Base-by-base conservation (phyloP, 2,113 vertebrate genomes). In the Catharus bicknelli region DNA sequence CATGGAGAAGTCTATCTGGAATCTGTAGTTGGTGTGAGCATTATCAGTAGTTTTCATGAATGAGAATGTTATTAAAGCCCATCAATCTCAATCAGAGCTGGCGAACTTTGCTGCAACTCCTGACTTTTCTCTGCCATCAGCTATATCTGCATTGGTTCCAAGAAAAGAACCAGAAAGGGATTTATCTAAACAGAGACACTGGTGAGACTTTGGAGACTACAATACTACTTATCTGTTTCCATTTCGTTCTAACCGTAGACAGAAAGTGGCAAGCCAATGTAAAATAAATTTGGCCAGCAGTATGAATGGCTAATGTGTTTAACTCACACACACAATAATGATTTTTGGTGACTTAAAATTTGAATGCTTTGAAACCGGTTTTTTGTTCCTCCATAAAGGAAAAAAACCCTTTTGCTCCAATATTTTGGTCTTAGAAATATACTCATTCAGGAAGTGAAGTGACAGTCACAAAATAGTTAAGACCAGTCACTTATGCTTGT, bases 61-160 rank as follows among this genome's bases (percentile, higher is more conserved):
- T 42, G 12, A 81, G 55, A 55, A 81, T 78, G 57, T 96, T 95
- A 91, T 90, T 91, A 93, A 93, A 93, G 64, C 11, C 30, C 73
- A 88, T 94, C 43, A 72, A 81, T 93, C 68, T 94, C 42, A 74
- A 75, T 90, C 76, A 81, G 16, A 80, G 43, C 55, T 66, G n/a
- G 21, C 5, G 43, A 86, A 83, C 21, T 63, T 80, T 69, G 32
- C 40, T 75, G 45, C 51, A 94, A 48, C 11, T 81, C 53, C 32
- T 81, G 36, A 75, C 21, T 80, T 13, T 58, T 80, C n/a, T 80
- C 36, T 9, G 1, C 77, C 51, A 64, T 67, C 45, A 45, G 3
- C 16, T 59, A 3, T 43, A 50, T 66, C 21, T 84, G 4, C 19
- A 12, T 1, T 81, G 20, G 22, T 38, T 86, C 15, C 30, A 53